Conservation (phyloP, 2,113 vertebrate genomes). For the Boleophthalmus pectinirostris region DNA sequence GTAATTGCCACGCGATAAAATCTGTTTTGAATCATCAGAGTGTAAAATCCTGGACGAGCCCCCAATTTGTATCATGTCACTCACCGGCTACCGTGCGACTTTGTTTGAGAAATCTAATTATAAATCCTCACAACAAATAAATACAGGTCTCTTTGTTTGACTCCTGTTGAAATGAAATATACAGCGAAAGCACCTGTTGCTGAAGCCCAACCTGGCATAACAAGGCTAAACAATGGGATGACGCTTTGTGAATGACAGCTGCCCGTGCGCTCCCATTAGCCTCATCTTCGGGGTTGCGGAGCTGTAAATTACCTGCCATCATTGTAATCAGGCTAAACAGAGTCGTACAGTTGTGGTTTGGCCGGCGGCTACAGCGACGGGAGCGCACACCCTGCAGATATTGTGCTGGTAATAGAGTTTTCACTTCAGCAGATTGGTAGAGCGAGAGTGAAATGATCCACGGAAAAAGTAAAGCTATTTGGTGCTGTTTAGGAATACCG, state of each 20-base stretch:
- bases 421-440: not conserved
- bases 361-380: constrained; percentile 40
- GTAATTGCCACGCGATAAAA: constrained; percentile 47
- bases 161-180: constrained; percentile 27
- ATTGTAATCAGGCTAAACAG: constrained; percentile 59
- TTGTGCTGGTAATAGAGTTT: constrained; percentile 22
- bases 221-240: constrained; percentile 5
- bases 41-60: not conserved
- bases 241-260: constrained; percentile 31
- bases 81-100: constrained; percentile 28
- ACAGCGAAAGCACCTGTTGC: constrained; percentile 18
- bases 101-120: constrained; percentile 52
- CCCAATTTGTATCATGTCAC: constrained; percentile 41
- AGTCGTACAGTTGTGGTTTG: constrained; percentile 44
- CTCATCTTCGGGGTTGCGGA: constrained; percentile 18
- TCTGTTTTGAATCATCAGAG: constrained; percentile 46
- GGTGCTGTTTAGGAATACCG: not conserved
- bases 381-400: constrained; percentile 46
- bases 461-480: constrained; percentile 5
- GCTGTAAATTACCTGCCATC: constrained; percentile 47
- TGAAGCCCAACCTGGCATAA: constrained; percentile 1
- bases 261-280: constrained; percentile 24
- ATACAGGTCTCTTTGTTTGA: constrained; percentile 23
- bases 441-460: constrained; percentile 15
- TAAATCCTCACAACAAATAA: constrained; percentile 45